phyloP scores from a whole-genome alignment of 2,113 vertebrate genomes.

The Hyperoodon ampullatus region DNA sequence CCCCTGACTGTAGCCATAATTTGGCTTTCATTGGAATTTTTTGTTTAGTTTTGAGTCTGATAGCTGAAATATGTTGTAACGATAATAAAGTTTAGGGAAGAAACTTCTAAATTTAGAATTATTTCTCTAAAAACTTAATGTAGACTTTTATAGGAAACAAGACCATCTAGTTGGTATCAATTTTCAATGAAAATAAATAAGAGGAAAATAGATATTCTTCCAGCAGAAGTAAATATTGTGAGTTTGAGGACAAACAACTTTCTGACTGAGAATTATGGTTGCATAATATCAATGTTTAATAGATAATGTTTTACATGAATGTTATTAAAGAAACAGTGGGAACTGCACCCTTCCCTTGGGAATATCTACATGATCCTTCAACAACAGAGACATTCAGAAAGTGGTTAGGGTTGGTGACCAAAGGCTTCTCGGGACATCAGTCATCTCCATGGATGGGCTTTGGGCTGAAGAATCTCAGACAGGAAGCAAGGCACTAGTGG shows the following conservation, averaged over 20 bases:
- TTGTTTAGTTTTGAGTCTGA: background rate
- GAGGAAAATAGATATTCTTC: constrained; percentile 33
- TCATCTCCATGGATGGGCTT: background rate
- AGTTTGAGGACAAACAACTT: background rate
- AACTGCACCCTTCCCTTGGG: background rate
- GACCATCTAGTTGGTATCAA: background rate
- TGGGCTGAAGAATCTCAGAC: background rate
- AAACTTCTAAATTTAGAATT: constrained; percentile 34
- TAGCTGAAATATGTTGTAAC: constrained; percentile 20
- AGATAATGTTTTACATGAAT: background rate
- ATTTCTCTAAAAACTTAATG: background rate
- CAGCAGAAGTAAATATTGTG: background rate
- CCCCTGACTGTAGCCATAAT: background rate
- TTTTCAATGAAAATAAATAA: constrained; percentile 49
- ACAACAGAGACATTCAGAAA: background rate
- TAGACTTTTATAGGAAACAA: constrained; percentile 34
- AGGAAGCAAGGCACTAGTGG: background rate
- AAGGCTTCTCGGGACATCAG: background rate
- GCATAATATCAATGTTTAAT: background rate
- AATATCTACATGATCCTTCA: background rate
- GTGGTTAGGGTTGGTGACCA: background rate
- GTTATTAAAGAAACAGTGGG: background rate
- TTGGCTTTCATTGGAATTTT: background rate
- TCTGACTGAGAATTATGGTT: background rate
- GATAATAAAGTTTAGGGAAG: background rate